Evolutionary conservation across 1,140 invertebrate species (phyloP).

Genomic region (Drosophila navojoa): DNA sequence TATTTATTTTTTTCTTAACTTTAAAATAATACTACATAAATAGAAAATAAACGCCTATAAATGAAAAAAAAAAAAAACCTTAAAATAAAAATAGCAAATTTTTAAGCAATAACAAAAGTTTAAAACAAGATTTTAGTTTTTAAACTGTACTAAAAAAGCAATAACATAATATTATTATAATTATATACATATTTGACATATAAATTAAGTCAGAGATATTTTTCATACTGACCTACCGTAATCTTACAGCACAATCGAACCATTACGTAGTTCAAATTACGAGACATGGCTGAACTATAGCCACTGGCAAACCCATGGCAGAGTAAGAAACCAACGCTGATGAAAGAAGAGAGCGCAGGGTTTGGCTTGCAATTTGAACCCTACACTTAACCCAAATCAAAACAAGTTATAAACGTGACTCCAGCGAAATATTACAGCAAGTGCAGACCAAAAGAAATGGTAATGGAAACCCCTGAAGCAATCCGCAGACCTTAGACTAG

Average conservation of each 20-base stretch:
- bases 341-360: slow-evolving; percentile 3
- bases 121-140: too few relatives aligned
- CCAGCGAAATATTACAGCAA: slow-evolving; percentile 33
- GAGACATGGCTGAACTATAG: slow-evolving; percentile 38
- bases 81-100: too few relatives aligned
- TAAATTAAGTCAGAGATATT: too few relatives aligned
- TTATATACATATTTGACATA: too few relatives aligned
- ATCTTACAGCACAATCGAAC: slow-evolving; percentile 24
- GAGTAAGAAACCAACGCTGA: background rate
- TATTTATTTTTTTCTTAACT: too few relatives aligned
- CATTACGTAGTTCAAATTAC: slow-evolving; percentile 30
- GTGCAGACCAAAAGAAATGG: slow-evolving; percentile 36
- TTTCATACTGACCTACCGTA: background rate
- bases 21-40: too few relatives aligned
- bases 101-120: too few relatives aligned
- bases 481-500: slow-evolving; percentile 22
- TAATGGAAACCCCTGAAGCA: slow-evolving; percentile 18
- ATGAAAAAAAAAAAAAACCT: too few relatives aligned
- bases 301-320: slow-evolving; percentile 18
- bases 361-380: slow-evolving; percentile 37
- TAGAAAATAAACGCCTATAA: too few relatives aligned
- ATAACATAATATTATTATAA: too few relatives aligned
- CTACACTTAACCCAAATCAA: slow-evolving; percentile 45
- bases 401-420: slow-evolving; percentile 65
- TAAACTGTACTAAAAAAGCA: too few relatives aligned